phyloP scores from a whole-genome alignment of 1,140 invertebrate genomes.

The Aphis gossypii region DNA sequence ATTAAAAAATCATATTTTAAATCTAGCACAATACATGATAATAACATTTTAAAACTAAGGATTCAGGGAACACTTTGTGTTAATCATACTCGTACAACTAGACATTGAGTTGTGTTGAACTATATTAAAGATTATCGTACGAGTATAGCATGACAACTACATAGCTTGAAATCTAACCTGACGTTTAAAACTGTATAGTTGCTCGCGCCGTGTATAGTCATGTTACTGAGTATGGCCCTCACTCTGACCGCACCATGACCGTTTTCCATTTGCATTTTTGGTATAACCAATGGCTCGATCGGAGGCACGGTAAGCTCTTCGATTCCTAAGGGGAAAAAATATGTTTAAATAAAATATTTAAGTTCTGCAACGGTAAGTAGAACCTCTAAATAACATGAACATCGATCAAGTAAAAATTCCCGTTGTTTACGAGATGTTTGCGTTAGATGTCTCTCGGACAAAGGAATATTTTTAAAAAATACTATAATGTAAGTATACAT shows the following conservation, averaged over 20 bases:
- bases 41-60: not conserved
- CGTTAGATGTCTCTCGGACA: not conserved
- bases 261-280: constrained; percentile 77
- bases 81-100: not conserved
- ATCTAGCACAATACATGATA: not conserved
- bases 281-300: constrained; percentile 76
- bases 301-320: constrained; percentile 74
- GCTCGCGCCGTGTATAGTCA: constrained; percentile 75
- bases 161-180: constrained; percentile 62
- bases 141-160: not conserved
- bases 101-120: not conserved
- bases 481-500: not conserved
- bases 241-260: constrained; percentile 76
- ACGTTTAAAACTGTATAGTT: constrained; percentile 72
- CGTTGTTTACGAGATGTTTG: not conserved
- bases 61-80: not conserved
- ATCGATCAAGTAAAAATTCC: not conserved
- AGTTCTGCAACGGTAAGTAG: not conserved
- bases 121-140: not conserved
- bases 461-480: not conserved
- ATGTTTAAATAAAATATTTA: not conserved
- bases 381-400: not conserved
- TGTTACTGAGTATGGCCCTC: constrained; percentile 74
- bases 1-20: not conserved
- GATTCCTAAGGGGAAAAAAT: constrained; percentile 68